Evolutionary conservation across 2,888 invertebrate species (phyloP), one percentile per base, ranked within the genome.

Genomic region (Megamerina dolium): DNA sequence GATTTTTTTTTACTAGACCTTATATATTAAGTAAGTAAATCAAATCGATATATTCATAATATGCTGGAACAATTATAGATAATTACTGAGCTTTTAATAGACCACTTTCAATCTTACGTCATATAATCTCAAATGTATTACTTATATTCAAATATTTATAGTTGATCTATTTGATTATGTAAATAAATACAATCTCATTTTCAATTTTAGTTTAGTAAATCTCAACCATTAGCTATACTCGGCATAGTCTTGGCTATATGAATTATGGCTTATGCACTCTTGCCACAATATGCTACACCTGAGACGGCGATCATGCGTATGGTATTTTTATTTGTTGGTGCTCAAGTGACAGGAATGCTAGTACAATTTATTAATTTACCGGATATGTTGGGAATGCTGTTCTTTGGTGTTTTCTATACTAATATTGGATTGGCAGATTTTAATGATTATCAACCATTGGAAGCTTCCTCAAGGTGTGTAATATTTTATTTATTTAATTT

Each of bases 341-440:
- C 72, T 6, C 66, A 72, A 45, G 47, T 64, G 18, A 48, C 58
- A 9, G 72, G 72, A 1, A 56, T 66, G n/a, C 41, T 70, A 46
- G 65, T 66, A 26, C 59, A 63, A 33, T 61, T 66, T 6, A 38
- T 65, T 3, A 56, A 58, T 26, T 41, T 72, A 50, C 72, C 81
- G 1, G 80, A 81, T 5, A 74, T 81, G 61, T 70, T 81, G 44
- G 81, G 81, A 12, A 81, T 81, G 81, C 63, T 81, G 2, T 64
- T 80, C 34, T 76, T 78, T 39, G 80, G 81, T 10, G 75, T 80
- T 4, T 59, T 75, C 8, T 71, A 76, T 40, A 64, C 73, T 37
- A 77, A 77, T 57, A 52, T 75, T 14, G 75, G 74, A 0, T 63
- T 72, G 46, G 71, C 76, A 20, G 56, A 74, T 41, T 73, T 77